Evolutionary conservation across 2,113 vertebrate genomes (phyloP), one percentile per base, ranked within the genome.

Genomic region (Acanthisitta chloris): DNA sequence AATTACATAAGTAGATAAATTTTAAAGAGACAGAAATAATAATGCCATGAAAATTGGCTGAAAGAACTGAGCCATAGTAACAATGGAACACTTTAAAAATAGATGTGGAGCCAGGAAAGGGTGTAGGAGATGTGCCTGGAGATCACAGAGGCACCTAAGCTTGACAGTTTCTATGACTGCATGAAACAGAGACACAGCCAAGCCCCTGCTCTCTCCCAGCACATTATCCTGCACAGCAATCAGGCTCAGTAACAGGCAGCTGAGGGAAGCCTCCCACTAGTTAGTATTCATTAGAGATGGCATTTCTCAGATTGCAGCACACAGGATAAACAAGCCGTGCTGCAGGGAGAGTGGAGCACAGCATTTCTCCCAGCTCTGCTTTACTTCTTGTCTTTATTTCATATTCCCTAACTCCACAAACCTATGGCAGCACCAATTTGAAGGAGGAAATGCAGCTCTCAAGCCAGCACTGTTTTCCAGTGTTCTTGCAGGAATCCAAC

Each of bases 101-200:
- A 73, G 92, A 88, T 86, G 86, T 55, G 82, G 29, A 86, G 88
- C 80, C 70, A 83, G 91, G 94, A 93, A 86, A 81, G 95, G 90
- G 90, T 94, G 92, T 64, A 67, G 78, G 86, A 40, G 70, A 31
- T 73, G 76, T 90, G 94, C 88, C 91, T 34, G 59, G 91, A 95
- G 76, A 94, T 90, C 94, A 88, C 74, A 70, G 90, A 96, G 90
- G 67, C 95, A 71, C 88, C 95, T 94, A 46, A 94, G 88, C 91
- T 43, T 96, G 96, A 86, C 95, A 95, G 94, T 93, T 95, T 83
- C 95, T 96, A 66, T 95, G 96, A 81, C 94, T 94, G 96, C 94
- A 62, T 19, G 59, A 82, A 74, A 45, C 57, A 31, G 78, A 92
- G 90, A 31, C 86, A 17, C 34, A 78, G 82, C 76, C 95, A 57